Evolutionary conservation across 2,113 vertebrate species (phyloP).

Genomic region (Ictalurus furcatus): DNA sequence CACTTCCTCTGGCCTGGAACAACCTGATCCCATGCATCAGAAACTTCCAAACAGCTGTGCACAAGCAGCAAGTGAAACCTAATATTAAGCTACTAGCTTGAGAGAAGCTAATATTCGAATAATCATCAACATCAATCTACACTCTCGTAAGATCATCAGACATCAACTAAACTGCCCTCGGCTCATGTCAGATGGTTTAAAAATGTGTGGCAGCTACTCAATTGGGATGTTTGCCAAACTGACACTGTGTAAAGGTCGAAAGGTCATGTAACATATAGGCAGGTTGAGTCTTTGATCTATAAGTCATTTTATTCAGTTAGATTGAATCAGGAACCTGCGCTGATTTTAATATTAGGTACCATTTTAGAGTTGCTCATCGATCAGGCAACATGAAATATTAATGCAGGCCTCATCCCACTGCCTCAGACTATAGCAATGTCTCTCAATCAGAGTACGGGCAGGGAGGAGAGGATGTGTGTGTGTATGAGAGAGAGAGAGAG

Average conservation of each 20-base stretch:
- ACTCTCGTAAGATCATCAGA: not conserved
- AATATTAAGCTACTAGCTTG: not conserved
- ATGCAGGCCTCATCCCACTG: slow-evolving; percentile 59
- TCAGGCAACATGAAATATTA: slow-evolving; percentile 68
- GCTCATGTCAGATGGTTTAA: not conserved
- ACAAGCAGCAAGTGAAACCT: not conserved
- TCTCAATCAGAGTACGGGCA: slow-evolving; percentile 48
- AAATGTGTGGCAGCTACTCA: not conserved
- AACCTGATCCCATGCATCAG: not conserved
- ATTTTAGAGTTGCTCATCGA: slow-evolving; percentile 67
- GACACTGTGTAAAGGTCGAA: not conserved
- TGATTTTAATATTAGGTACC: slow-evolving; percentile 56
- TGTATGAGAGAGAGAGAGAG: not conserved
- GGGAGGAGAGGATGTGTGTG: not conserved
- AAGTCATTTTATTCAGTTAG: not conserved
- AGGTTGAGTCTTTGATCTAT: not conserved
- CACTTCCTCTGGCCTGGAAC: not conserved
- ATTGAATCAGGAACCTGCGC: slow-evolving; percentile 21
- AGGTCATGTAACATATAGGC: not conserved
- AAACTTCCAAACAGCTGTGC: slow-evolving; percentile 4
- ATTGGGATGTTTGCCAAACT: not conserved
- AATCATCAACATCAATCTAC: not conserved
- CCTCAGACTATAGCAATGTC: slow-evolving; percentile 48
- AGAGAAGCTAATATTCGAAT: not conserved
- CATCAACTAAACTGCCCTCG: not conserved